Evolutionary conservation across 2,797 vertebrate genomes (phyloP).

Genomic region (Chloroceryle inda): DNA sequence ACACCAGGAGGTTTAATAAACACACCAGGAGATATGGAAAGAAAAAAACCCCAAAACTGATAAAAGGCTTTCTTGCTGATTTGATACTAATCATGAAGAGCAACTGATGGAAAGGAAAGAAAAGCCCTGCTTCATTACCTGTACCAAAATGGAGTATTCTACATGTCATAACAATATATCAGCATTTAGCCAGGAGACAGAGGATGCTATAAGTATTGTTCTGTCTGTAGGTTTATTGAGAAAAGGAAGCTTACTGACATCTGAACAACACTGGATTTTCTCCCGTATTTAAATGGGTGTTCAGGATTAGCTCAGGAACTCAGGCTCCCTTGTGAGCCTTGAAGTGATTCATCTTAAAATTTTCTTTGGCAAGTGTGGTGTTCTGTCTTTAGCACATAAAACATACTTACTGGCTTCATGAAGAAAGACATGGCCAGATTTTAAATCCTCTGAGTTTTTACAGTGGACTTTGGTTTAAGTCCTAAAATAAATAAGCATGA

Average conservation of each 20-base stretch:
- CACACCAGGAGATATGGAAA: neutral
- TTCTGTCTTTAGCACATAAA: neutral
- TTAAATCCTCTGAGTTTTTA: neutral
- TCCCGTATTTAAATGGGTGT: neutral
- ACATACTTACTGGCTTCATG: neutral
- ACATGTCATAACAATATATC: neutral
- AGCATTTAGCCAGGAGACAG: neutral
- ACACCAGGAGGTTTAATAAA: neutral
- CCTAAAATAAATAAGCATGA: neutral
- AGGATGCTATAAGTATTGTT: rapidly evolving
- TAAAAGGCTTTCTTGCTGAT: neutral
- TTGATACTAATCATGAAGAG: neutral
- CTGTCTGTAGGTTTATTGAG: neutral
- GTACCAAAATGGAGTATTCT: neutral
- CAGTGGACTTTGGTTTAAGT: neutral
- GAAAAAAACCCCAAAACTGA: neutral
- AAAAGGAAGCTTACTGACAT: neutral
- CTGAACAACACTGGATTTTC: neutral
- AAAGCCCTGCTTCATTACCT: neutral
- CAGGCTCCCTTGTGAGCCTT: rapidly evolving
- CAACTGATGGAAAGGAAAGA: neutral
- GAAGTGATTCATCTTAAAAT: neutral
- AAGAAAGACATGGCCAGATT: neutral
- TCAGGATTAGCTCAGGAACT: neutral
- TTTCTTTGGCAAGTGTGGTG: neutral